Evolutionary conservation across 2,888 invertebrate species (phyloP).

Genomic region (Rhingia rostrata): DNA sequence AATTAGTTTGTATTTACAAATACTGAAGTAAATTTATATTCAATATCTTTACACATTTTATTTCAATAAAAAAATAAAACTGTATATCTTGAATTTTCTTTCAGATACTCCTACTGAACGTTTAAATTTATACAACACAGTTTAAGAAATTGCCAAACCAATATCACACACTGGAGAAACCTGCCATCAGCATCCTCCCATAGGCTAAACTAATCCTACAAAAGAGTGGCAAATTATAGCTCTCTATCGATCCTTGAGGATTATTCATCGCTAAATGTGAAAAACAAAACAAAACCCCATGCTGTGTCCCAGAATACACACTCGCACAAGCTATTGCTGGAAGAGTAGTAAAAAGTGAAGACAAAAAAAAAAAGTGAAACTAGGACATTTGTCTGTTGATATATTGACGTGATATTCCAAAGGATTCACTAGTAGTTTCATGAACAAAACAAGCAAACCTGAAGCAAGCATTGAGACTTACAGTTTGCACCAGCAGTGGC

Average conservation of each 20-base stretch:
- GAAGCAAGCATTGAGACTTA: constrained; percentile 50
- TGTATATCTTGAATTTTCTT: not conserved
- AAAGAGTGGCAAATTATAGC: constrained; percentile 70
- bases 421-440: constrained; percentile 49
- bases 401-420: constrained; percentile 70
- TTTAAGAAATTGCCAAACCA: constrained; percentile 49
- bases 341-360: constrained; percentile 15
- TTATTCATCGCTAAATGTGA: constrained; percentile 68
- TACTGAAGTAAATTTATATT: no score
- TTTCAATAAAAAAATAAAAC: not conserved
- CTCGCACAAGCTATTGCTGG: constrained; percentile 16
- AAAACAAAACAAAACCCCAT: constrained; percentile 43
- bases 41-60: no score
- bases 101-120: not conserved
- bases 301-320: constrained; percentile 2
- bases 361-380: constrained; percentile 46
- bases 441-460: constrained; percentile 33
- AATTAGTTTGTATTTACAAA: no score
- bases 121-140: constrained; percentile 26
- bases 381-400: constrained; percentile 73
- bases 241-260: constrained; percentile 64
- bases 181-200: constrained; percentile 3
- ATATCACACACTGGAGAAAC: constrained; percentile 2
- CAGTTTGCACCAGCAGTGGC: not conserved
- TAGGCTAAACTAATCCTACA: constrained; percentile 61